These are phyloP conservation scores for Nannoperca australis DNA, from an alignment of 2,797 vertebrate genomes.

Conservation along the genomic window DNA sequence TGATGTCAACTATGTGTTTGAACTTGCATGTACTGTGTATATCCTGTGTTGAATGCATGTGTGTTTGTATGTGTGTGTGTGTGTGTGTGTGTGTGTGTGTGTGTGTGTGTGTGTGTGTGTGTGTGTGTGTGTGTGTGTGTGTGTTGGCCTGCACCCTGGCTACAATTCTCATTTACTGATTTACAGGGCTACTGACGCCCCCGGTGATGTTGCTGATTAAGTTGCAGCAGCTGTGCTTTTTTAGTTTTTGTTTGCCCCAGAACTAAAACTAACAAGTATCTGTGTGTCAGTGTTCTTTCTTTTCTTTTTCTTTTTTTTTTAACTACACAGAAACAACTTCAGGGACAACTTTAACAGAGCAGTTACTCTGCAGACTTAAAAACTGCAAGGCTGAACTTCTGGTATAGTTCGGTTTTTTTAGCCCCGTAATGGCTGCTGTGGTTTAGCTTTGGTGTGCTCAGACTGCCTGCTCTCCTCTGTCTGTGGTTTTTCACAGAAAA, in stretches of 20 bases:
- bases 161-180: conserved; percentile 54
- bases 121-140: neutral
- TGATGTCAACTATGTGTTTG: conserved; percentile 58
- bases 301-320: neutral
- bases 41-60: conserved; percentile 28
- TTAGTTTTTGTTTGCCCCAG: conserved; percentile 37
- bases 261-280: conserved; percentile 13
- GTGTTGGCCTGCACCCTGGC: conserved; percentile 32
- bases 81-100: conserved; percentile 28
- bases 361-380: conserved; percentile 16
- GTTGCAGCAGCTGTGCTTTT: conserved; percentile 55
- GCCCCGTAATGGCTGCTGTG: conserved; percentile 70
- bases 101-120: neutral
- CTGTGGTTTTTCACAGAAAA: conserved; percentile 82
- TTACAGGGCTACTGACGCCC: conserved; percentile 52
- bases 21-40: conserved; percentile 50
- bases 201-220: conserved; percentile 58
- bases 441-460: conserved; percentile 62
- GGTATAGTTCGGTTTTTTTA: conserved; percentile 61
- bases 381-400: conserved; percentile 32
- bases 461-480: conserved; percentile 57
- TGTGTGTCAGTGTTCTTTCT: neutral
- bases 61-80: conserved; percentile 36
- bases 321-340: conserved; percentile 15
- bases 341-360: conserved; percentile 7